Evolutionary conservation across 2,113 vertebrate genomes (phyloP).

Genomic region (Circaetus gallicus): DNA sequence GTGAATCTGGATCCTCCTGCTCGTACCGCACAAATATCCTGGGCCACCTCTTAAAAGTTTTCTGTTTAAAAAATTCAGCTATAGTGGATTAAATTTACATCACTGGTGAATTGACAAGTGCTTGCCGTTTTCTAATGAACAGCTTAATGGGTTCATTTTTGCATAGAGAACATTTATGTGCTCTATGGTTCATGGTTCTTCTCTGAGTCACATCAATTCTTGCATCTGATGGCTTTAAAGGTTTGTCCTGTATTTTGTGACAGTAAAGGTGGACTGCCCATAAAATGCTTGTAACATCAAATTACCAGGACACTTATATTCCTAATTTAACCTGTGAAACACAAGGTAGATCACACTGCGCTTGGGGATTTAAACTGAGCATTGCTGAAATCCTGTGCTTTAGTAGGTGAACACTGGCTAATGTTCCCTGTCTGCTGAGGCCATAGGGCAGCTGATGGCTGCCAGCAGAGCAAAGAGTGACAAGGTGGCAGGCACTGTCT

Average conservation of each 20-base stretch:
- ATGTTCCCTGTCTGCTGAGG: not conserved
- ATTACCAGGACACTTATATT: not conserved
- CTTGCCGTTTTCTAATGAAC: not conserved
- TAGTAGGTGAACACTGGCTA: not conserved
- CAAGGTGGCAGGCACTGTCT: not conserved
- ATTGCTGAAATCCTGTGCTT: not conserved
- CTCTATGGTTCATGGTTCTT: not conserved
- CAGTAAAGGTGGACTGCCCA: not conserved
- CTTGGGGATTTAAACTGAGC: not conserved
- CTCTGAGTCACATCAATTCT: not conserved
- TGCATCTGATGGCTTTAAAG: not conserved
- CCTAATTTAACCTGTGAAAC: not conserved
- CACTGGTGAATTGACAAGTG: not conserved
- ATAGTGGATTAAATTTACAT: not conserved
- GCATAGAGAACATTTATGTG: not conserved
- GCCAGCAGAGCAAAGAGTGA: not conserved
- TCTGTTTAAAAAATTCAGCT: not conserved
- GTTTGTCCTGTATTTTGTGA: not conserved
- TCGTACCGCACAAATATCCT: not conserved
- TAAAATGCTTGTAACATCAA: not conserved
- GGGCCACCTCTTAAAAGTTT: not conserved
- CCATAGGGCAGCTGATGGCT: not conserved
- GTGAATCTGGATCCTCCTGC: not conserved
- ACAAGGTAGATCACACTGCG: rapidly evolving
- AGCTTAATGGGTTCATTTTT: not conserved